A percentile compares a stretch with the other conserved stretches of the same genome.
These are phyloP conservation scores for Erythrolamprus reginae DNA, from an alignment of 2,113 vertebrate species.

Conservation along the genomic window DNA sequence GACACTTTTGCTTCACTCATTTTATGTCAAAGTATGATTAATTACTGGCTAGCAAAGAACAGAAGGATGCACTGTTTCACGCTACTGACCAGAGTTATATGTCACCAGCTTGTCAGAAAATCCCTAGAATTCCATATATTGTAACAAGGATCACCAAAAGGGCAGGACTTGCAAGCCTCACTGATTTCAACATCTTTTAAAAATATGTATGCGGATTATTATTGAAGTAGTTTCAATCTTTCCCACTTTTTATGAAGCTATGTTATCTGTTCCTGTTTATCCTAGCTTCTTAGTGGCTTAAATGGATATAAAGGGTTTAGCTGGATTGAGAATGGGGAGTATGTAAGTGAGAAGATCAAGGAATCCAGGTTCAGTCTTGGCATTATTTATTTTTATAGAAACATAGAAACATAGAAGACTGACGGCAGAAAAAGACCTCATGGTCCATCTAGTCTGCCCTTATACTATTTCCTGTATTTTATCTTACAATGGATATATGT, in stretches of 20 bases:
- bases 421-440: too few relatives aligned
- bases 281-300: neutral
- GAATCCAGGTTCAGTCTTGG: neutral
- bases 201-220: constrained; percentile 41
- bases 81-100: constrained; percentile 55
- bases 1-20: constrained; percentile 30
- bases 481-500: too few relatives aligned
- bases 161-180: constrained; percentile 48
- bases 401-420: too few relatives aligned
- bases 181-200: constrained; percentile 29
- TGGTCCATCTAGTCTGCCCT: too few relatives aligned
- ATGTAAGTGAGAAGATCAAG: neutral
- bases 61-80: constrained; percentile 47
- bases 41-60: constrained; percentile 44
- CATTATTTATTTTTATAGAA: neutral
- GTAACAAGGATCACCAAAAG: constrained; percentile 58
- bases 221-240: neutral
- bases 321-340: neutral
- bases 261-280: neutral
- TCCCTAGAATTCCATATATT: constrained; percentile 64
- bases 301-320: neutral
- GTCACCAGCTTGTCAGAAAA: constrained; percentile 59
- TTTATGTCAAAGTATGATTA: constrained; percentile 58
- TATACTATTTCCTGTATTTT: too few relatives aligned
- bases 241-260: neutral